Evolutionary conservation across 2,797 vertebrate genomes (phyloP), one percentile per base, ranked within the genome.

Genomic region (Heliangelus exortis): DNA sequence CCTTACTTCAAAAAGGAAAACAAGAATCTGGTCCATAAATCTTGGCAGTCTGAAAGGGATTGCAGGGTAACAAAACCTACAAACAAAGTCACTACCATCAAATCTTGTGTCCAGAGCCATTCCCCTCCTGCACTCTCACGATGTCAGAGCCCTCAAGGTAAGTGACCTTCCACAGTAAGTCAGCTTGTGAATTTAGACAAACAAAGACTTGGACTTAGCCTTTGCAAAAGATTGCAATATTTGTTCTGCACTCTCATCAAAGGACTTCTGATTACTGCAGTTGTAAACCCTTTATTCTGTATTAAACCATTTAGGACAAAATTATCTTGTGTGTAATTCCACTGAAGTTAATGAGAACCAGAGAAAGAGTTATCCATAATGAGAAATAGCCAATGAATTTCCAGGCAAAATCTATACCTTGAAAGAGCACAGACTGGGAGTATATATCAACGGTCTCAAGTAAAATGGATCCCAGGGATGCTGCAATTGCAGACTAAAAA

Each of bases 1-100:
- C 67, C 79, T 84, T 55, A 16, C 55, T 92, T 91, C 84, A 84
- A 92, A 96, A 89, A 67, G 58, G 34, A 41, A 81, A 87, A 83
- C 25, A 57, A 75, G 39, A 36, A 93, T 63, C 26, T 62, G 15
- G 7, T 45, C 47, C 29, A 59, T 74, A 85, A 83, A 93, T 87
- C 86, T 53, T 16, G 39, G 26, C 59, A 65, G 80, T 50, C 47
- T 77, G 78, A 71, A 85, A 71, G 39, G 58, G 48, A 77, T 61
- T 71, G 17, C n/a, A n/a, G 9, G 21, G 4, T 58, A 88, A 90
- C n/a, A 92, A 96, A 92, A 68, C 26, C 69, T 48, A 71, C 54
- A 78, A 61, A 62, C 2, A 55, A 87, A 51, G 23, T 26, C 31
- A 43, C 51, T 61, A 25, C 15, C 15, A 59, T 51, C 19, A 90